Evolutionary conservation across 2,113 vertebrate genomes (phyloP).

Genomic region (Myotis brandtii): DNA sequence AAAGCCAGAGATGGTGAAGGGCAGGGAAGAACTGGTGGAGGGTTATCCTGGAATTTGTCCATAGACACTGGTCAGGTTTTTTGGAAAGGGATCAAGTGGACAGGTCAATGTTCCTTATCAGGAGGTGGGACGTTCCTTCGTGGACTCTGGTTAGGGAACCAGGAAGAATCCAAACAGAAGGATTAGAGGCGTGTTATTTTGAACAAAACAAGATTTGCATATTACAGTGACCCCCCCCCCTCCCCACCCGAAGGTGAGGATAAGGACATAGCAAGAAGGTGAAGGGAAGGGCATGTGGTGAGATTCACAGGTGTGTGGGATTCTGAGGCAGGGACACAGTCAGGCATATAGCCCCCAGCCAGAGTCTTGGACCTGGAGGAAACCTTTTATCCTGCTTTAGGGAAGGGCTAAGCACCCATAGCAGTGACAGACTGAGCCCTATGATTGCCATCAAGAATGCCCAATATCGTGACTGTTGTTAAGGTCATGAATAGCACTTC

Average conservation of each 20-base stretch:
- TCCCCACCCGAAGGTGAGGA: neutral
- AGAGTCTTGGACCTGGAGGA: neutral
- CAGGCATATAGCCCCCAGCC: neutral
- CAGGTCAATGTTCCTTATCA: neutral
- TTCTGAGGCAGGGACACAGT: neutral
- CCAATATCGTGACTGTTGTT: neutral
- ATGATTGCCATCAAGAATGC: neutral
- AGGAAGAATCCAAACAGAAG: conserved; percentile 28
- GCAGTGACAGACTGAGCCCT: neutral
- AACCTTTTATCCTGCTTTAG: neutral
- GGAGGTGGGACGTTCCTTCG: neutral
- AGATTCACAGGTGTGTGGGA: neutral
- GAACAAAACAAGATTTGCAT: neutral
- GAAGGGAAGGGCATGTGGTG: neutral
- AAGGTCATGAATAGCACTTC: neutral
- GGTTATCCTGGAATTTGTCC: neutral
- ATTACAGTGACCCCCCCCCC: neutral
- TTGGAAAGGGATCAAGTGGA: neutral
- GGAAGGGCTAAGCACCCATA: neutral
- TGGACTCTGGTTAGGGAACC: neutral
- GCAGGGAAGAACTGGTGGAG: neutral
- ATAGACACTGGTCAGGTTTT: neutral
- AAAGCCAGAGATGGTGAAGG: conserved; percentile 16
- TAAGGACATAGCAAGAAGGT: neutral
- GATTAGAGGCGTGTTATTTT: neutral